Evolutionary conservation across 2,797 vertebrate genomes (phyloP).

Genomic region (Pseudopleuronectes americanus): DNA sequence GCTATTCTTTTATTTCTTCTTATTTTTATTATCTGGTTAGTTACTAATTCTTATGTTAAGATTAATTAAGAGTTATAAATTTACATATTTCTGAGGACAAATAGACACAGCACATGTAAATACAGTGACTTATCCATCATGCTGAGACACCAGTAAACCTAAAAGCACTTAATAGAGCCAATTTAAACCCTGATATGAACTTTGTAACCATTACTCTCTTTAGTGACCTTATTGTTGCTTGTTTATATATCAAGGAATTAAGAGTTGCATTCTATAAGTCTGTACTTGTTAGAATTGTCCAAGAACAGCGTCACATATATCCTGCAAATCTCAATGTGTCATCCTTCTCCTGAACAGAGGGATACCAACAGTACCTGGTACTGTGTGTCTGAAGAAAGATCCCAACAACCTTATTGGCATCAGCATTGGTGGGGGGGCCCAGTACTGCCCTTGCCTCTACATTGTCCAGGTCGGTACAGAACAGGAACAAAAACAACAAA

Average conservation of each 20-base stretch:
- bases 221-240: background rate
- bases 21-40: no score
- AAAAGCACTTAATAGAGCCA: no score
- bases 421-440: constrained; percentile 97
- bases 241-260: background rate
- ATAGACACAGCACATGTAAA: no score
- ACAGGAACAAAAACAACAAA: background rate
- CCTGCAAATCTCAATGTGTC: background rate
- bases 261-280: no score
- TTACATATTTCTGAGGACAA: no score
- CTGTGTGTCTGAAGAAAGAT: constrained; percentile 94
- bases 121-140: no score
- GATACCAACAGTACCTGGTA: constrained; percentile 96
- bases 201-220: background rate
- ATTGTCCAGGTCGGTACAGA: constrained; percentile 89
- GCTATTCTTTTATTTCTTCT: no score
- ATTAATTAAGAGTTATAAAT: no score
- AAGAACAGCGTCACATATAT: background rate
- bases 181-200: background rate
- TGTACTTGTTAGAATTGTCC: background rate
- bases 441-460: constrained; percentile 98
- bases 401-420: constrained; percentile 96
- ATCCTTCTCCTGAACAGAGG: constrained; percentile 81
- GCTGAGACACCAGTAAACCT: no score
- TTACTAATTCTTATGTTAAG: no score